Percentiles rank a stretch among this genome's conserved stretches.
Conservation (phyloP, 2,888 invertebrate species). For the Caenorhabditis sulstoni region DNA sequence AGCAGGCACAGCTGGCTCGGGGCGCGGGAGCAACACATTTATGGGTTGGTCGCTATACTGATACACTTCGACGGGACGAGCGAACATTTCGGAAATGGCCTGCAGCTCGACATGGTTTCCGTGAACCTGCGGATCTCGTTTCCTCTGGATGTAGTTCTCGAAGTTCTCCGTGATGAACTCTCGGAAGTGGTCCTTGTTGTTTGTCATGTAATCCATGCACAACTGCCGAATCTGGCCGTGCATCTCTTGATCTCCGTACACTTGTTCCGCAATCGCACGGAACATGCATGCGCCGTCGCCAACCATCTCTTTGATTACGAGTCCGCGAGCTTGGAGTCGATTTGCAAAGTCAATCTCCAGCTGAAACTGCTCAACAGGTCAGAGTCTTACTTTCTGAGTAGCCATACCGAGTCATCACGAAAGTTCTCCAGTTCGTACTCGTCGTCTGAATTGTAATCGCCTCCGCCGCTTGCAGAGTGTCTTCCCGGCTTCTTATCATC, state of each 20-base stretch:
- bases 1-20: slow-evolving; percentile 10
- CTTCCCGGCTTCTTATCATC: background rate
- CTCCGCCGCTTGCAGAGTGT: background rate
- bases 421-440: slow-evolving; percentile 28
- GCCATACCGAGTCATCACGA: slow-evolving; percentile 13
- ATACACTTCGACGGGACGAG: slow-evolving; percentile 90
- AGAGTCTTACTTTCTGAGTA: background rate
- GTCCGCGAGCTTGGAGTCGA: slow-evolving; percentile 86
- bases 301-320: slow-evolving; percentile 88
- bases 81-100: slow-evolving; percentile 92
- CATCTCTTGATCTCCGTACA: slow-evolving; percentile 93
- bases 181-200: slow-evolving; percentile 89
- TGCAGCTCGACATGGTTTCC: slow-evolving; percentile 94
- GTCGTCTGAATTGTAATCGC: slow-evolving; percentile 44
- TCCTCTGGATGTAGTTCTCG: slow-evolving; percentile 88
- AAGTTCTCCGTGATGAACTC: slow-evolving; percentile 93
- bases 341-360: slow-evolving; percentile 87
- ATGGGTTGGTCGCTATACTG: slow-evolving; percentile 88
- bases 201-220: slow-evolving; percentile 90
- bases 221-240: slow-evolving; percentile 88
- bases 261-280: slow-evolving; percentile 91
- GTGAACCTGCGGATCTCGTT: slow-evolving; percentile 88
- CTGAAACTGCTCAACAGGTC: slow-evolving; percentile 80
- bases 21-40: slow-evolving; percentile 88
- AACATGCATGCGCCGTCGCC: slow-evolving; percentile 93